phyloP scores from a whole-genome alignment of 2,113 vertebrate genomes.

The Scytalopus superciliaris region DNA sequence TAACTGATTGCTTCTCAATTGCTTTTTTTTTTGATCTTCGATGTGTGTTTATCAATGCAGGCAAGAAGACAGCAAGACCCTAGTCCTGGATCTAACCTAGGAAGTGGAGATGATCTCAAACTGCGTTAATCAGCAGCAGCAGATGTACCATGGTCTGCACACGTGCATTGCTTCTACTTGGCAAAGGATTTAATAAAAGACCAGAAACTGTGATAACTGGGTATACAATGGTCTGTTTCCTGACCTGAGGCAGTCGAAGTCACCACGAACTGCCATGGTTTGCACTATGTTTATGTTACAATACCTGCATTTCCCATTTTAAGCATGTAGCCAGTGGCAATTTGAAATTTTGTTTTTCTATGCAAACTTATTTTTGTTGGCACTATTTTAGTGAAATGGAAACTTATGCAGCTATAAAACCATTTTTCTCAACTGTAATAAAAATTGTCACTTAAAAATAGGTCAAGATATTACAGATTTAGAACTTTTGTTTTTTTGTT shows the following conservation, averaged over 20 bases:
- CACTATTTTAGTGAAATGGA: conserved; percentile 80
- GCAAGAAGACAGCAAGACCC: conserved; percentile 98
- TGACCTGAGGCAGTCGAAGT: conserved; percentile 72
- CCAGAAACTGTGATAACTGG: conserved; percentile 84
- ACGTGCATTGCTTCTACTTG: conserved; percentile 68
- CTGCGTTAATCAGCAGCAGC: conserved; percentile 79
- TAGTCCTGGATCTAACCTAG: conserved; percentile 92
- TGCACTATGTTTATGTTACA: conserved; percentile 88
- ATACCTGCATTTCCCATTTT: conserved; percentile 80
- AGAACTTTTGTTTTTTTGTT: not conserved
- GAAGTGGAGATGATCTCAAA: conserved; percentile 93
- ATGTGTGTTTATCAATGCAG: conserved; percentile 69
- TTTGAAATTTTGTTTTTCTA: conserved; percentile 77
- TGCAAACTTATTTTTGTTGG: conserved; percentile 82
- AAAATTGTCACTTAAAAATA: conserved; percentile 74
- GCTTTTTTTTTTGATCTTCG: not conserved
- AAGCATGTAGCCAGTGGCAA: conserved; percentile 86
- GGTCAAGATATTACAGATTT: conserved; percentile 67
- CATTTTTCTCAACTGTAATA: conserved; percentile 70
- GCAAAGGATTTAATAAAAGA: conserved; percentile 77
- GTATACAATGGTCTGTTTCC: conserved; percentile 71
- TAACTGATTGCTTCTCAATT: not conserved
- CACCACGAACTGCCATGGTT: conserved; percentile 80
- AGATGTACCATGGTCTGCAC: conserved; percentile 2
- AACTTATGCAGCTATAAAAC: conserved; percentile 71